Percentiles rank a stretch among this genome's conserved stretches.
These are phyloP conservation scores for Paragorgia papillata DNA, from an alignment of 92 coral and sea anemone species.

Conservation along the genomic window DNA sequence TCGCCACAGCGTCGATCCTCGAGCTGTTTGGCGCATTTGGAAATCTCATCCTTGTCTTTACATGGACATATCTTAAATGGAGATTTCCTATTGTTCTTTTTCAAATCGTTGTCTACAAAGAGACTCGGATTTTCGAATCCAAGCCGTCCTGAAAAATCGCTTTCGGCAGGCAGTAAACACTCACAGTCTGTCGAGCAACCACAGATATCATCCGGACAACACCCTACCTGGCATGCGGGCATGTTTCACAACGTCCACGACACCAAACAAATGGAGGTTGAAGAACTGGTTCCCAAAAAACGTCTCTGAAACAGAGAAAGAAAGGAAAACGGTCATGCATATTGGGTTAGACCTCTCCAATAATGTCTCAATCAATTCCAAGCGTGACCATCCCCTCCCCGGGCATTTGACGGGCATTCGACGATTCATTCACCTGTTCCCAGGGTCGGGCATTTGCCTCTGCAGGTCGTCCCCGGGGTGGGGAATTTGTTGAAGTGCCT, in stretches of 20 bases:
- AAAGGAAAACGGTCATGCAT: no score
- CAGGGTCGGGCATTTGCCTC: no score
- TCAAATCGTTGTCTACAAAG: neutral
- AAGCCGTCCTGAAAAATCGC: neutral
- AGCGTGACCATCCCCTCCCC: no score
- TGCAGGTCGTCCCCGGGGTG: no score
- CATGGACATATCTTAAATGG: conserved; percentile 18
- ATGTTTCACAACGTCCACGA: neutral
- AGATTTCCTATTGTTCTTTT: neutral
- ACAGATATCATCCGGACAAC: conserved; percentile 31
- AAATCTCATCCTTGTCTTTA: conserved; percentile 12
- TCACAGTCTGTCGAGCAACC: conserved; percentile 32
- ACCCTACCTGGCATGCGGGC: conserved; percentile 31
- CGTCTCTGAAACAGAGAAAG: neutral
- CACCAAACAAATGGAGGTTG: neutral
- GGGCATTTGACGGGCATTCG: no score
- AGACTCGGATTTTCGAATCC: conserved; percentile 24
- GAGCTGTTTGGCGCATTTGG: neutral
- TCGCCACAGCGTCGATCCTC: neutral
- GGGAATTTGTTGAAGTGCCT: no score
- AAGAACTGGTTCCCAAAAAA: neutral
- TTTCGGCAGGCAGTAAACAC: conserved; percentile 25
- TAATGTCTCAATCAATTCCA: no score
- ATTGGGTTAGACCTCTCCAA: no score
- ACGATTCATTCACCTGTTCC: no score